Evolutionary conservation across 2,113 vertebrate species (phyloP).

Genomic region (Cryptomyrus ogoouensis): DNA sequence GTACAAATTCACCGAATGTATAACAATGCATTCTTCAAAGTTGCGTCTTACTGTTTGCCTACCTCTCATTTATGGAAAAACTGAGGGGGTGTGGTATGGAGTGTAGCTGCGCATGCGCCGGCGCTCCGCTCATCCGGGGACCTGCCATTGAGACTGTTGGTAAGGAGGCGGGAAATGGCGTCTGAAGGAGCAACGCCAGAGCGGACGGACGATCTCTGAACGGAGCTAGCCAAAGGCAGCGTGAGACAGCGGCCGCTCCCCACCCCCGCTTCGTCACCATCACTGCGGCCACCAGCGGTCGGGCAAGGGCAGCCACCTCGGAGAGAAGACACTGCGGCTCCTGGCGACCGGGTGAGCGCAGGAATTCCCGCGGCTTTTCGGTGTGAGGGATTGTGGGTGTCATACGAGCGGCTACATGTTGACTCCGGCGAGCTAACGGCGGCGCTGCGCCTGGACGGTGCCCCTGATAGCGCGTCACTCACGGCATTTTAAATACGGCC

Average conservation of each 20-base stretch:
- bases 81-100: conserved; percentile 15
- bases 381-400: conserved; percentile 21
- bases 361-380: conserved; percentile 19
- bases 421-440: neutral
- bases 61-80: neutral
- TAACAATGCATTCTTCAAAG: neutral
- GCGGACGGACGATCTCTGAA: conserved; percentile 53
- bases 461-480: neutral
- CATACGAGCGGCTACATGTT: conserved; percentile 16
- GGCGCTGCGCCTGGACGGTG: neutral
- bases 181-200: conserved; percentile 72
- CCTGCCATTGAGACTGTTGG: conserved; percentile 65
- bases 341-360: conserved; percentile 49
- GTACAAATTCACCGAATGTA: neutral
- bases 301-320: conserved; percentile 30
- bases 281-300: conserved; percentile 34
- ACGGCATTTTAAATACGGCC: neutral
- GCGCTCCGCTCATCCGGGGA: conserved; percentile 77
- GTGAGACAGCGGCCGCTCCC: conserved; percentile 29
- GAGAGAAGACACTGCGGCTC: conserved; percentile 36
- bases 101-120: conserved; percentile 51
- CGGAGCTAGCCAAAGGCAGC: conserved; percentile 33
- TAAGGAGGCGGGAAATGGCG: conserved; percentile 95
- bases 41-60: neutral
- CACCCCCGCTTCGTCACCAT: neutral